Base-by-base conservation (phyloP, 2,797 vertebrate genomes). In the Siniperca obscura region DNA sequence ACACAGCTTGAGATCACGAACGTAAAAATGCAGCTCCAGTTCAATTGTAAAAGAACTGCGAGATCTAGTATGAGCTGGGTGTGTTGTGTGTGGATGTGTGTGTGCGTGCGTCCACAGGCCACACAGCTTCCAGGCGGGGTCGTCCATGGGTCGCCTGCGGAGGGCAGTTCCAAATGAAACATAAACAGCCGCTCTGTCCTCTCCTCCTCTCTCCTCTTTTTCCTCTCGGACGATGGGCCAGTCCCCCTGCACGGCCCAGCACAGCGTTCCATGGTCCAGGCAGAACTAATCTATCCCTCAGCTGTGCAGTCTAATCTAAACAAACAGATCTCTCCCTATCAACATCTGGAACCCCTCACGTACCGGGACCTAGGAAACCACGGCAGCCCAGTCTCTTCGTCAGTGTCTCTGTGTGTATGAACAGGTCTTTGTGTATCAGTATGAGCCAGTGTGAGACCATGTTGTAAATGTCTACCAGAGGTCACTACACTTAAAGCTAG, bases 281-380 rank as follows among this genome's bases (percentile, higher is more conserved):
- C 97, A 97, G 95, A 94, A 96, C 95, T 97, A 96, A 98, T 98
- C 97, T 96, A 96, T 90, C 95, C 96, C 97, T 99, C 97, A 97
- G 96, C 96, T 98, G 96, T 95, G 95, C 95, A 89, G 93, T 86
- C 94, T 95, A 97, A 97, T 96, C 97, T 96, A 98, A 99, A 98
- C 97, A 98, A 96, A 97, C 87, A 93, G 94, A 97, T 96, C 95
- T 93, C 92, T 95, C 83, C 74, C 94, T 94, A 96, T 94, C 93
- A 95, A 96, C 96, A 97, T 97, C 97, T 97, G 97, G 97, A 98
- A 97, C 94, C 94, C 96, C 96, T 98, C 97, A 96, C 95, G 92
- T 94, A 95, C 86, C 89, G 91, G 91, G 92, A 96, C 95, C 91
- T 92, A 96, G 93, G 94, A 92, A 95, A 92, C 95, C 92, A 85